Percentiles rank a stretch among this genome's conserved stretches.
phyloP scores from a whole-genome alignment of 2,888 invertebrate species.

The Calameuta filiformis region DNA sequence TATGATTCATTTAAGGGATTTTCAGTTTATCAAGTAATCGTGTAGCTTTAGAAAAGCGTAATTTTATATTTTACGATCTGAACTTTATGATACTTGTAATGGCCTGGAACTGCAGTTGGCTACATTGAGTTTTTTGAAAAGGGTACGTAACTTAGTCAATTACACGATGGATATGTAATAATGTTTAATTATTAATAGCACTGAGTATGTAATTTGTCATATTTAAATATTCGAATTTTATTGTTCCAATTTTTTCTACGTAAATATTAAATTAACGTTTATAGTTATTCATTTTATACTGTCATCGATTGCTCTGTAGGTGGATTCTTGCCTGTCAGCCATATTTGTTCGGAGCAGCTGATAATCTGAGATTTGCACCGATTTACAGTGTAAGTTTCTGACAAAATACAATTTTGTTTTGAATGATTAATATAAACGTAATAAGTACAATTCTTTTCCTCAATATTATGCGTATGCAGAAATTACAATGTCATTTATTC shows the following conservation, averaged over 20 bases:
- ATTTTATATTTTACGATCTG: background rate
- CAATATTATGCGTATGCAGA: background rate
- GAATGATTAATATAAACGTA: background rate
- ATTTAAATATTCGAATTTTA: background rate
- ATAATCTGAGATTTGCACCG: conserved; percentile 5
- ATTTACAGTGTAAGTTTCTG: background rate
- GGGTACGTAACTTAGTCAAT: background rate
- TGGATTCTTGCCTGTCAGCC: conserved; percentile 26
- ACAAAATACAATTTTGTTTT: background rate
- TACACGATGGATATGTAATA: background rate
- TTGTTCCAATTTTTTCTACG: background rate
- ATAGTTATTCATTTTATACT: background rate
- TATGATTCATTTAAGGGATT: background rate
- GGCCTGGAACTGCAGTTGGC: background rate
- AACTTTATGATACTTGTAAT: background rate
- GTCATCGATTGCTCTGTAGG: conserved; percentile 14
- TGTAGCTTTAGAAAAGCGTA: background rate
- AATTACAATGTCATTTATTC: background rate
- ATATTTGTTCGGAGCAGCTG: conserved; percentile 29
- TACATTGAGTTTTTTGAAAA: background rate
- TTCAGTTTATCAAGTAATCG: background rate
- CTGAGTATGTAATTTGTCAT: background rate
- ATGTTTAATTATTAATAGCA: background rate
- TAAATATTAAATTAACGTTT: background rate
- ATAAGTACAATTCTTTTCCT: background rate